These are phyloP conservation scores for Sebastes cheni DNA, from an alignment of 2,797 vertebrate genomes.

Conservation along the genomic window DNA sequence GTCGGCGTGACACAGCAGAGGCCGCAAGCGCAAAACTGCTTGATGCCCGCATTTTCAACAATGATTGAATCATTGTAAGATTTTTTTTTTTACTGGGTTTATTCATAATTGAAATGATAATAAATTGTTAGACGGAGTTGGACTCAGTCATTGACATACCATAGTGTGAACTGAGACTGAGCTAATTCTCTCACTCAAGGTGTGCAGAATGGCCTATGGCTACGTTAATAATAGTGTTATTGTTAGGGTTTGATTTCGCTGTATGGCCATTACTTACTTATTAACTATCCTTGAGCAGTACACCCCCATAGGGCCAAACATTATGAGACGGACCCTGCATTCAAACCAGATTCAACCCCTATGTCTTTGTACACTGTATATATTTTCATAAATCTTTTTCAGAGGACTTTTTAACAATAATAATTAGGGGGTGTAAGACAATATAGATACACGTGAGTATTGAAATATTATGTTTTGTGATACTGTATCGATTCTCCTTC, in stretches of 20 bases:
- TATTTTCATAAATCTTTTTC: too few species aligned
- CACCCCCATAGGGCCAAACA: background rate
- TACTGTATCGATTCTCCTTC: too few species aligned
- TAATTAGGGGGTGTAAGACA: too few species aligned
- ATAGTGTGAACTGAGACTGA: background rate
- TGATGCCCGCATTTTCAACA: constrained; percentile 24
- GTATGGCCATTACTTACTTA: constrained; percentile 1
- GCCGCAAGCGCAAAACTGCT: constrained; percentile 31
- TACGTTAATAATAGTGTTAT: background rate
- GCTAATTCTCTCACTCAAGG: background rate
- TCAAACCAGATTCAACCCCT: too few species aligned
- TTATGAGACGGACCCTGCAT: constrained; percentile 6
- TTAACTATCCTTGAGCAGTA: background rate
- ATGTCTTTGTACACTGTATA: too few species aligned
- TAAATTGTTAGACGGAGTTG: background rate
- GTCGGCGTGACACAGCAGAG: constrained; percentile 33
- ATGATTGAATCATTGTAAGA: background rate
- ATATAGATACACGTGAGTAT: too few species aligned
- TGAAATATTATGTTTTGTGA: too few species aligned
- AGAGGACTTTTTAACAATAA: too few species aligned
- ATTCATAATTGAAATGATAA: constrained; percentile 17
- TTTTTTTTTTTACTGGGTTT: background rate
- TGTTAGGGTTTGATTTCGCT: constrained; percentile 5
- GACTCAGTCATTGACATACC: background rate
- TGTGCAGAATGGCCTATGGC: background rate